phyloP scores from a whole-genome alignment of 2,797 vertebrate species.

The Sylvia borin region DNA sequence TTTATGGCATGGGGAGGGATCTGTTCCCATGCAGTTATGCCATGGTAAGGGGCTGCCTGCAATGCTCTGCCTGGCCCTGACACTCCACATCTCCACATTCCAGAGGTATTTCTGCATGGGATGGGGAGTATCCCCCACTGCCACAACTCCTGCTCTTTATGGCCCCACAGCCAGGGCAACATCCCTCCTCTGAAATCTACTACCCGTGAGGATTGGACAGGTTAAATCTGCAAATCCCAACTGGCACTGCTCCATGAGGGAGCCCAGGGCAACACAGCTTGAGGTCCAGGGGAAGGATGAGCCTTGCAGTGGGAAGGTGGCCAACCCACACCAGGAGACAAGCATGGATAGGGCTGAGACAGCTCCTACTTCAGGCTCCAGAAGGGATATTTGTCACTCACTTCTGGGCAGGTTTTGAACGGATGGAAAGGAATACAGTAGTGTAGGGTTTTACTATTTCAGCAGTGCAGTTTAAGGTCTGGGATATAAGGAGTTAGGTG shows the following conservation, averaged over 20 bases:
- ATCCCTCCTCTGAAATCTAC: background rate
- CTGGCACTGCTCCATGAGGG: background rate
- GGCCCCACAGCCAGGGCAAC: background rate
- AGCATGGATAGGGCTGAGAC: background rate
- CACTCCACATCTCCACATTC: fast-evolving
- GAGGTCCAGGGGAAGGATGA: background rate
- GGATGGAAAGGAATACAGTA: background rate
- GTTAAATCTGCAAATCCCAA: background rate
- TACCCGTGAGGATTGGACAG: too few relatives aligned
- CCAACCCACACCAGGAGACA: background rate
- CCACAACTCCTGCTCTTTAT: background rate
- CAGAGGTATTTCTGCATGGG: background rate
- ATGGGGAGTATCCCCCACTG: background rate
- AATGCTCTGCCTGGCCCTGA: background rate
- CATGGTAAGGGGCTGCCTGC: background rate
- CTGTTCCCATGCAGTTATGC: fast-evolving
- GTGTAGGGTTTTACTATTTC: background rate
- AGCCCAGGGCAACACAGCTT: fast-evolving
- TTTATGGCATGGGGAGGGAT: background rate
- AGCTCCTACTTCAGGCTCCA: background rate
- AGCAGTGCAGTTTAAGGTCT: background rate
- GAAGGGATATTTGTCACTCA: background rate
- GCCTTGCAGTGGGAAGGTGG: background rate
- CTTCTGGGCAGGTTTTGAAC: background rate
- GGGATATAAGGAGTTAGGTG: background rate